phyloP scores from a whole-genome alignment of 2,888 invertebrate genomes.

The Lamellibrachia columna region DNA sequence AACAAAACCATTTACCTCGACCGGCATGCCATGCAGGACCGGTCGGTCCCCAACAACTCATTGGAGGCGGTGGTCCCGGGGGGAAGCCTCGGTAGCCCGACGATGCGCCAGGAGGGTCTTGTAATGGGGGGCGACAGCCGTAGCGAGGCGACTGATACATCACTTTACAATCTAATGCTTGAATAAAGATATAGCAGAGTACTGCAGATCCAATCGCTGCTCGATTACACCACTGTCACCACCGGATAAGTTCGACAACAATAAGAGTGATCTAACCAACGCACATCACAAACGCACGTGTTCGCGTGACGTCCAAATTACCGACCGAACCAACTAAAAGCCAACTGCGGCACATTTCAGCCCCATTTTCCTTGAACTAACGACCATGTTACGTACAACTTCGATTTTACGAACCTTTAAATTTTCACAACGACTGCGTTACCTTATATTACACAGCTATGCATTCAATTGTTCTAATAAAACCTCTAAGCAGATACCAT shows the following conservation, averaged over 20 bases:
- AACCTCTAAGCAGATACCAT: neutral
- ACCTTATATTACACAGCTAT: neutral
- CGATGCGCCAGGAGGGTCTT: neutral
- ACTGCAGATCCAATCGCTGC: neutral
- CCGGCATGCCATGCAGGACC: neutral
- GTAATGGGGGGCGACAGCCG: neutral
- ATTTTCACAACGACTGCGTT: neutral
- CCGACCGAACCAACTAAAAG: neutral
- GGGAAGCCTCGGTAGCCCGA: neutral
- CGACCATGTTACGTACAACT: too few relatives aligned
- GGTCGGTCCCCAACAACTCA: neutral
- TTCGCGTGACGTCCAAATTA: neutral
- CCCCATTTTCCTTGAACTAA: too few relatives aligned
- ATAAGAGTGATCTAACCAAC: neutral
- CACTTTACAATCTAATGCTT: neutral
- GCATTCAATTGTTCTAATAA: neutral
- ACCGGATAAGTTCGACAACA: neutral
- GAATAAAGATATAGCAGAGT: neutral
- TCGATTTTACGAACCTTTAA: neutral
- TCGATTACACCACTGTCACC: neutral
- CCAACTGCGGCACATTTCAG: neutral
- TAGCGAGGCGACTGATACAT: neutral
- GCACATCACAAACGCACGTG: slow-evolving; percentile 2
- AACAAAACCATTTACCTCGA: neutral
- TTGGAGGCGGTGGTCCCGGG: neutral